A percentile compares a stretch with the other conserved stretches of the same genome.
phyloP scores from a whole-genome alignment of 2,797 vertebrate genomes.

The Pseudomugil gertrudae region DNA sequence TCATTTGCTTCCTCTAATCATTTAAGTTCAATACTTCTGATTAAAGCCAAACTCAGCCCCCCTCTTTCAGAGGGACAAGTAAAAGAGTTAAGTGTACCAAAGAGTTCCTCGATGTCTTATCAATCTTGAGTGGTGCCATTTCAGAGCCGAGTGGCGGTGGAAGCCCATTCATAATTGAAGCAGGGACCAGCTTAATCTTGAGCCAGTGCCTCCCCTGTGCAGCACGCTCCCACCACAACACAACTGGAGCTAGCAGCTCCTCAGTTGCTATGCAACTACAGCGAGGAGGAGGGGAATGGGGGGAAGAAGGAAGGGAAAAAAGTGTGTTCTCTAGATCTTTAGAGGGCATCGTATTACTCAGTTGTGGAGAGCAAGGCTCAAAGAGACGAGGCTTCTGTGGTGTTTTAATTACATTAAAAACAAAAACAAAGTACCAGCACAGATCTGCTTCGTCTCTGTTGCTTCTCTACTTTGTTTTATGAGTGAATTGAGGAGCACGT shows the following conservation, averaged over 20 bases:
- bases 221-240: slow-evolving; percentile 70
- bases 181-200: slow-evolving; percentile 78
- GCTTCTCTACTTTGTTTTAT: slow-evolving; percentile 9
- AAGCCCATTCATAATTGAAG: slow-evolving; percentile 85
- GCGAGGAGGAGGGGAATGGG: slow-evolving; percentile 59
- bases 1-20: slow-evolving; percentile 76
- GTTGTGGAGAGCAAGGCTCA: slow-evolving; percentile 55
- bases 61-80: slow-evolving; percentile 25
- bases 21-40: slow-evolving; percentile 75
- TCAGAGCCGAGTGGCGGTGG: slow-evolving; percentile 71
- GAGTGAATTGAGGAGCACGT: slow-evolving; percentile 22
- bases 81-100: slow-evolving; percentile 59
- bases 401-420: slow-evolving; percentile 28
- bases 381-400: not conserved
- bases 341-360: slow-evolving; percentile 71
- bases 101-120: slow-evolving; percentile 67
- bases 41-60: slow-evolving; percentile 58
- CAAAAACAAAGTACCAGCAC: slow-evolving; percentile 16
- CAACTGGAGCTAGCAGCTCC: slow-evolving; percentile 80
- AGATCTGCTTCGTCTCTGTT: slow-evolving; percentile 4
- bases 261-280: slow-evolving; percentile 86
- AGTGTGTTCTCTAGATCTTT: slow-evolving; percentile 77
- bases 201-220: slow-evolving; percentile 73
- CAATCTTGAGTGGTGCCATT: slow-evolving; percentile 72
- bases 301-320: slow-evolving; percentile 20